Evolutionary conservation across 2,888 invertebrate species (phyloP).

Genomic region (Leucozona laternaria): DNA sequence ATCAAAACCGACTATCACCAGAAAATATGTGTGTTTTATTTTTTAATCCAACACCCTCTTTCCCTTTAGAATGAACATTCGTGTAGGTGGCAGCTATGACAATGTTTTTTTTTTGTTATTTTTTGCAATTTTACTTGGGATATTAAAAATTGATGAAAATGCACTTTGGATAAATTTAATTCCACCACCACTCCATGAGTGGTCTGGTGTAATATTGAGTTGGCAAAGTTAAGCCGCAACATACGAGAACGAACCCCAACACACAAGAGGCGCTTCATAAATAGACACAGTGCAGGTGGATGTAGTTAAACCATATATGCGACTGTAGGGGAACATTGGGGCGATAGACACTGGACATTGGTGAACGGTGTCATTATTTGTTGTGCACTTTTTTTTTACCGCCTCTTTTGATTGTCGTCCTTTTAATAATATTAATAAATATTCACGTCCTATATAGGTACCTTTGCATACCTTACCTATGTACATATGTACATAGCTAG

Average conservation of each 20-base stretch:
- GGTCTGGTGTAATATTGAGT: slow-evolving; percentile 37
- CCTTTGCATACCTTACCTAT: background rate
- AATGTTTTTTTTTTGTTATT: slow-evolving; percentile 26
- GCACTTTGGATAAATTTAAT: slow-evolving; percentile 75
- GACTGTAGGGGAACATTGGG: slow-evolving; percentile 11
- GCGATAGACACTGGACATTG: slow-evolving; percentile 17
- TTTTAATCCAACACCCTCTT: slow-evolving; percentile 35
- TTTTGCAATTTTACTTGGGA: slow-evolving; percentile 61
- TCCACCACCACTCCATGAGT: slow-evolving; percentile 58
- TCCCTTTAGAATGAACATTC: too few relatives aligned
- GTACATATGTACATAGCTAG: slow-evolving; percentile 16
- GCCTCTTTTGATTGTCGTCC: slow-evolving; percentile 53
- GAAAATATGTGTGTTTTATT: slow-evolving; percentile 39
- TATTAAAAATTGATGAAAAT: slow-evolving; percentile 75
- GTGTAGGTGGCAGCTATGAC: slow-evolving; percentile 21
- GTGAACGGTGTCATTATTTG: slow-evolving; percentile 12
- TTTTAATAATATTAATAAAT: slow-evolving; percentile 73
- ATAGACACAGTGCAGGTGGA: slow-evolving; percentile 17
- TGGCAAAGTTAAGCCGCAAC: slow-evolving; percentile 60
- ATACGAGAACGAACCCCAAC: slow-evolving; percentile 33
- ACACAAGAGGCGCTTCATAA: background rate
- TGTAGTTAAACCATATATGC: background rate
- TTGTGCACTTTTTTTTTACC: slow-evolving; percentile 12
- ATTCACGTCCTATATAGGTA: slow-evolving; percentile 37
- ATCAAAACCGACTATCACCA: slow-evolving; percentile 50